Base-by-base conservation (phyloP, 2,888 invertebrate species). In the Strigamia transsilvanica region DNA sequence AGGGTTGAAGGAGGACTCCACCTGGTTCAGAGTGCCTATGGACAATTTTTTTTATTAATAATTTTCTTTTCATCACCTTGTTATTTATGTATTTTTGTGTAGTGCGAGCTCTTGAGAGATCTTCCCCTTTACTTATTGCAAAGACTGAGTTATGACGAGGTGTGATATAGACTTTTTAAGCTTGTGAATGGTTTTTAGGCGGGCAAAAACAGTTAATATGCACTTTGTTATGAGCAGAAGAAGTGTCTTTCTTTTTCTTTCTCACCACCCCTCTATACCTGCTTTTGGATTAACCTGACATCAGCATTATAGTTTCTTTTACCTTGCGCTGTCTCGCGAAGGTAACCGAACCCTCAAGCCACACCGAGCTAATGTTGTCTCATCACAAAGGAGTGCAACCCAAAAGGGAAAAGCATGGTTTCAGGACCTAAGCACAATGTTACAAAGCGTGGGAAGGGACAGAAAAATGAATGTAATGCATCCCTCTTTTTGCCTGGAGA, bases 401-500 rank as follows among this genome's bases (percentile, higher is more conserved):
- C 61, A n/a, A 66, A 66, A 66, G 21, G 61, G 61, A 21, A 66
- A 66, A 18, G 21, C 18, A 66, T 66, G 61, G 61, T 66, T 66
- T 66, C 61, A 66, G 61, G 61, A 23, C 61, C 61, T 66, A 9
- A 66, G 12, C 18, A 23, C 23, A 66, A 23, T 66, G 61, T 66
- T 38, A 66, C 61, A 66, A 66, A 66, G 61, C 61, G 61, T 66
- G 61, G 61, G 61, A 66, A 66, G 61, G 61, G 61, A 66, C 61
- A 66, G 21, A 66, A 66, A 66, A 66, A 66, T 66, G 61, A 66
- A 66, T 66, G 61, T 66, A 66, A 66, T 66, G 61, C 46, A 66
- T 66, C 61, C 61, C 61, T 66, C 21, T 66, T 66, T 51, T 66
- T 2, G 61, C 61, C 23, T 12, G 61, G 61, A 66, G 61, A 66